These are phyloP conservation scores for Drosophila kambysellisi DNA, from an alignment of 2,888 invertebrate species.

Conservation along the genomic window DNA sequence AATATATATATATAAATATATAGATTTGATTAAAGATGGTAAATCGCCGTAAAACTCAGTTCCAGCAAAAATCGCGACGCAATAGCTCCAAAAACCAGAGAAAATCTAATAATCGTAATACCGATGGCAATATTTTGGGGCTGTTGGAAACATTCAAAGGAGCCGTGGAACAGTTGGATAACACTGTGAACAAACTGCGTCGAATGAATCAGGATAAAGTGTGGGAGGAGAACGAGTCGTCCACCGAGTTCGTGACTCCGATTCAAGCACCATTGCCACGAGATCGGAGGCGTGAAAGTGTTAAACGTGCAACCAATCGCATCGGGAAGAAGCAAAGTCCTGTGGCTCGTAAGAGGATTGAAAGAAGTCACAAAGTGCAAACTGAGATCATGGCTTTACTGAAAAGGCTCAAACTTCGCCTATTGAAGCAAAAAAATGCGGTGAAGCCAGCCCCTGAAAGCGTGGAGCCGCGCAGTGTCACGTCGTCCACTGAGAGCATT, in stretches of 20 bases:
- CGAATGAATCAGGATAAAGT: neutral
- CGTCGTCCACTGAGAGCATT: neutral
- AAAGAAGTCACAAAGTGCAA: neutral
- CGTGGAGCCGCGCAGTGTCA: neutral
- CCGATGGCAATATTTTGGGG: neutral
- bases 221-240: neutral
- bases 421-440: neutral
- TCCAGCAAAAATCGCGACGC: neutral
- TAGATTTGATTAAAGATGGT: neutral
- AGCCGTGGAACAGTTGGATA: neutral
- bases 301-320: neutral
- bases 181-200: neutral
- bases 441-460: neutral
- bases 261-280: neutral
- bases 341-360: neutral
- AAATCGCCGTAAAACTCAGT: neutral
- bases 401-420: neutral
- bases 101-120: neutral
- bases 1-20: neutral
- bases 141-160: neutral
- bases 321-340: neutral
- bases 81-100: neutral
- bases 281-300: neutral
- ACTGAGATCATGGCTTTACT: neutral
- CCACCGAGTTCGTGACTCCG: neutral